Conservation (phyloP, 2,888 invertebrate genomes). For the Oxycera nigricornis region DNA sequence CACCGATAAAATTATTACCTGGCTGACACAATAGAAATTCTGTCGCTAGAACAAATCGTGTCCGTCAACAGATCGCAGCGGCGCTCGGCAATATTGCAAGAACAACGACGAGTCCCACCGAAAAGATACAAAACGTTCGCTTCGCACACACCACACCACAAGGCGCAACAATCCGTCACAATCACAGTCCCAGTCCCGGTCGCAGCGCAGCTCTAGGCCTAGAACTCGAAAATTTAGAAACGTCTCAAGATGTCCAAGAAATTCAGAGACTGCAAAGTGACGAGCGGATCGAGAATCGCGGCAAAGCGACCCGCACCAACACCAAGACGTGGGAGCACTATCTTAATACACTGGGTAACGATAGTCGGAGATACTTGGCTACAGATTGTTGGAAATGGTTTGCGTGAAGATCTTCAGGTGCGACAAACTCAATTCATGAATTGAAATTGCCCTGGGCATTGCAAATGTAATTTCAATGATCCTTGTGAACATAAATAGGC, state of each 20-base stretch:
- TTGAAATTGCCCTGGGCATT: too few species aligned
- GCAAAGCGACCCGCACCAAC: constrained; percentile 2
- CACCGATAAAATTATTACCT: constrained; percentile 6
- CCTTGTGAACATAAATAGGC: too few species aligned
- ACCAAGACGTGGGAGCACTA: constrained; percentile 10
- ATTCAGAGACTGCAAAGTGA: constrained; percentile 6
- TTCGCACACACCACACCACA: background rate
- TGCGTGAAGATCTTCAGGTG: too few species aligned
- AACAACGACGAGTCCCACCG: background rate
- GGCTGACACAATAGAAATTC: background rate
- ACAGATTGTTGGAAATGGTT: too few species aligned
- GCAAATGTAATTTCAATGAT: too few species aligned
- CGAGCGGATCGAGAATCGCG: background rate
- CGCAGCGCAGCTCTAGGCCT: constrained; percentile 5
- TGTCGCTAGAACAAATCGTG: background rate
- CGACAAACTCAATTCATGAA: too few species aligned
- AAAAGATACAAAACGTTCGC: background rate
- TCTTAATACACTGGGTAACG: background rate
- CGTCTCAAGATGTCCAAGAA: constrained; percentile 28
- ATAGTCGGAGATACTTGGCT: too few species aligned
- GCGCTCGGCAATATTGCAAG: background rate
- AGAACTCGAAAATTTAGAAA: background rate
- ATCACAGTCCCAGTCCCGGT: background rate
- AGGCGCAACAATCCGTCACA: constrained; percentile 1
- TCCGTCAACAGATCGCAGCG: background rate